Evolutionary conservation across 2,797 vertebrate genomes (phyloP).

Genomic region (Phalanger gymnotis): DNA sequence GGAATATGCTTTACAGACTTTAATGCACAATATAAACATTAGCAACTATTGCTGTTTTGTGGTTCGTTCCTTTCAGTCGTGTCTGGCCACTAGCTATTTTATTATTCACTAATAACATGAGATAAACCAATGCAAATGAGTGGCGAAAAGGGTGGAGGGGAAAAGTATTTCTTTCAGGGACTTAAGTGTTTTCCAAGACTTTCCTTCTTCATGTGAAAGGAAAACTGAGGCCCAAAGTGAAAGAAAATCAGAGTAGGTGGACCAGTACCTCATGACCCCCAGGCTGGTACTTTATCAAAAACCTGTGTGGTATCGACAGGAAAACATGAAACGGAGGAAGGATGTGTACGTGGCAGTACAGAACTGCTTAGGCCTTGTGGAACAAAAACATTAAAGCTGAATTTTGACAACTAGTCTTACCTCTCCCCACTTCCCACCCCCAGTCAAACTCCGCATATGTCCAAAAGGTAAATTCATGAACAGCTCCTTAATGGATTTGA

Average conservation of each 20-base stretch:
- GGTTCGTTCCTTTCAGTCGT: neutral
- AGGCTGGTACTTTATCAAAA: neutral
- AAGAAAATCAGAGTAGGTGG: neutral
- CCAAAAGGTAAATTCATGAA: neutral
- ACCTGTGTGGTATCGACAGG: neutral
- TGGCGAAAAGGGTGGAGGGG: neutral
- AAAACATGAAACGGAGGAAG: neutral
- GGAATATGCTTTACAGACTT: neutral
- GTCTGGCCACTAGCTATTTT: neutral
- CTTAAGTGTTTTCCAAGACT: neutral
- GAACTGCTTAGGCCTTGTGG: neutral
- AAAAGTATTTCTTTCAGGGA: neutral
- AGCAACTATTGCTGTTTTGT: neutral
- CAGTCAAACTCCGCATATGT: neutral
- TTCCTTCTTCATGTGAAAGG: neutral
- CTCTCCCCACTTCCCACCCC: neutral
- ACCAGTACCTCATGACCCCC: neutral
- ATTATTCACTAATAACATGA: neutral
- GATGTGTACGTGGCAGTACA: neutral
- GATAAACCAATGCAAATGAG: neutral
- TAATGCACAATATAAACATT: neutral
- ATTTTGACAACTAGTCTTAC: neutral
- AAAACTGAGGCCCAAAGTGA: neutral
- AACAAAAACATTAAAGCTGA: neutral
- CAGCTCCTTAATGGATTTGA: neutral